Percentiles rank a stretch among this genome's conserved stretches.
These are phyloP conservation scores for Bruchidius siliquastri DNA, from an alignment of 2,888 invertebrate species.

Conservation along the genomic window DNA sequence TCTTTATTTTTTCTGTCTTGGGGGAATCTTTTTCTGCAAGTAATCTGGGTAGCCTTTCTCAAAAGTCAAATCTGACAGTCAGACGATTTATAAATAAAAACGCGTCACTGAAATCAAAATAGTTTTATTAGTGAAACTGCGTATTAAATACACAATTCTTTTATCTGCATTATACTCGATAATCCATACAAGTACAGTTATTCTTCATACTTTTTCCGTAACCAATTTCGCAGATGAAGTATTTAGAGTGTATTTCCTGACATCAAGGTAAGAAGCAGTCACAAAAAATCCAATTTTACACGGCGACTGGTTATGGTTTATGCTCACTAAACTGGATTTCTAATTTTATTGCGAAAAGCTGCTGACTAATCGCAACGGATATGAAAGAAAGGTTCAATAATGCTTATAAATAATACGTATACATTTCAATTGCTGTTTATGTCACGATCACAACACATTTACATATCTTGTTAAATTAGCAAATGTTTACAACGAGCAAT, in stretches of 20 bases:
- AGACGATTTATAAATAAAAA: too few relatives aligned
- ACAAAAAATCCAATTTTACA: conserved; percentile 23
- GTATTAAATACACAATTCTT: too few relatives aligned
- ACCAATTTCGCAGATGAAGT: neutral
- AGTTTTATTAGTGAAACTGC: too few relatives aligned
- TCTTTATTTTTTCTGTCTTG: too few relatives aligned
- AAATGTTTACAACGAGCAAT: neutral
- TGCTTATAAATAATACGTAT: neutral
- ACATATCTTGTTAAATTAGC: neutral
- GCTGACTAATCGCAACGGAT: neutral
- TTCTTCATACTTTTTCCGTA: neutral
- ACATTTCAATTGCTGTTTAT: neutral
- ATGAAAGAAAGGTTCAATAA: neutral
- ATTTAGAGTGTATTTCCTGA: neutral
- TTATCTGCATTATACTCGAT: neutral
- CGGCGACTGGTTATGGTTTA: conserved; percentile 16
- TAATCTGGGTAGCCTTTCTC: too few relatives aligned
- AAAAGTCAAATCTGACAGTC: too few relatives aligned
- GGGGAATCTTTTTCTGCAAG: too few relatives aligned
- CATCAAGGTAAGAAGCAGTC: conserved; percentile 18
- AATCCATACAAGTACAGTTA: neutral
- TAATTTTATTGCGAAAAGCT: conserved; percentile 18
- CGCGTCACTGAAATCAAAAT: too few relatives aligned
- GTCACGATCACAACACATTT: neutral
- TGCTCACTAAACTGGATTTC: conserved; percentile 24